These are phyloP conservation scores for Neoaliturus tenellus DNA, from an alignment of 2,888 invertebrate species.

Conservation along the genomic window DNA sequence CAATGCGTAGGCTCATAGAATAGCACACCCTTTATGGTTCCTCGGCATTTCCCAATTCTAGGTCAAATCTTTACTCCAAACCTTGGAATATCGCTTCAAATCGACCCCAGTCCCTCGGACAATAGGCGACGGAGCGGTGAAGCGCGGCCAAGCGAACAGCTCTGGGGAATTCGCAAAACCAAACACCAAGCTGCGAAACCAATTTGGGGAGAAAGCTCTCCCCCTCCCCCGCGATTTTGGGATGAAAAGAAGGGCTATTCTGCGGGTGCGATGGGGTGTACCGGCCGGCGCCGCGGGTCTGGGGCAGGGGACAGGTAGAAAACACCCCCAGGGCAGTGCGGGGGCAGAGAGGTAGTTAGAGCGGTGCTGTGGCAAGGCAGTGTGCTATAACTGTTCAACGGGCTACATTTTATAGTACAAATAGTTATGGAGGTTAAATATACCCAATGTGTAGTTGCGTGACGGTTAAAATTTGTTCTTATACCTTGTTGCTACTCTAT, in stretches of 20 bases:
- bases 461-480: too few relatives aligned
- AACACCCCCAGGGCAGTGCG: too few relatives aligned
- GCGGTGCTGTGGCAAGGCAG: too few relatives aligned
- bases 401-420: too few relatives aligned
- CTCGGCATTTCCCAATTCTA: not conserved
- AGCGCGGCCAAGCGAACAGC: not conserved
- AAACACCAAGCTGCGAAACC: constrained; percentile 32
- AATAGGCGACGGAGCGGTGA: not conserved
- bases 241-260: constrained; percentile 10
- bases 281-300: not conserved
- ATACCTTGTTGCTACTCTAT: too few relatives aligned
- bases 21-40: too few relatives aligned
- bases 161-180: constrained; percentile 14
- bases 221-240: not conserved
- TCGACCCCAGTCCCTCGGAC: not conserved
- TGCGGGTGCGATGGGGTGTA: not conserved
- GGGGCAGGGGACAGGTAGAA: not conserved
- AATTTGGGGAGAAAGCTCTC: constrained; percentile 8
- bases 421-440: too few relatives aligned
- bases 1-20: too few relatives aligned
- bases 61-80: not conserved
- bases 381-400: too few relatives aligned
- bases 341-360: too few relatives aligned
- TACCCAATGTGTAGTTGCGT: too few relatives aligned
- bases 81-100: too few relatives aligned